Evolutionary conservation across 2,797 vertebrate species (phyloP), one percentile per base, ranked within the genome.

Genomic region (Anguilla anguilla): DNA sequence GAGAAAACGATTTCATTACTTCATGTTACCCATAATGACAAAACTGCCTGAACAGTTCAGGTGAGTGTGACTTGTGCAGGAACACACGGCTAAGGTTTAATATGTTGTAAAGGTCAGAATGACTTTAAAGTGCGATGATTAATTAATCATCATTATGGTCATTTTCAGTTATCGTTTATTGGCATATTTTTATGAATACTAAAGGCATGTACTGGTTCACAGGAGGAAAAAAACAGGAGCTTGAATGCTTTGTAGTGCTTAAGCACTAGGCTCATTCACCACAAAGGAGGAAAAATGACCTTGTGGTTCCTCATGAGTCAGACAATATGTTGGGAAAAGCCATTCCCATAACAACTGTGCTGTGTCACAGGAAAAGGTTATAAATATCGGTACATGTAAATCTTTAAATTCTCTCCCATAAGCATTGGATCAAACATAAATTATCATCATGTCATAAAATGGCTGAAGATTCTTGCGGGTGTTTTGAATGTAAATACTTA

Each of bases 401-500:
- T 86, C 61, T 57, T 28, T 39, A 46, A 25, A 59, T 59, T 4
- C 17, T 17, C 15, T 15, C 57, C 25, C 6, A 64, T 46, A 17
- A 86, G 61, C 59, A 85, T 49, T 67, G 22, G 64, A 72, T 2
- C 43, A 69, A 86, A 46, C 43, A 28, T 85, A 35, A 61, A 25
- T 85, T 77, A 43, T 77, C 74, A 77, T 17, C 19, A 35, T 22
- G 74, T 77, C 13, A 19, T 0, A 31, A 72, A 77, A 35, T 31
- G 25, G 51, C 69, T 6, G 28, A 10, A 59, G 31, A 84, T 57
- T 84, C 49, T 84, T 59, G 17, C 83, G 59, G 53, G 15, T 28
- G 83, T 28, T 84, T 11, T 57, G 51, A 57, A 84, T 57, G 51
- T 31, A 84, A 84, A 84, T n/a, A 15, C 83, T 57, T 57, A 84